Conservation (phyloP, 2,113 vertebrate species). For the Petromus typicus region DNA sequence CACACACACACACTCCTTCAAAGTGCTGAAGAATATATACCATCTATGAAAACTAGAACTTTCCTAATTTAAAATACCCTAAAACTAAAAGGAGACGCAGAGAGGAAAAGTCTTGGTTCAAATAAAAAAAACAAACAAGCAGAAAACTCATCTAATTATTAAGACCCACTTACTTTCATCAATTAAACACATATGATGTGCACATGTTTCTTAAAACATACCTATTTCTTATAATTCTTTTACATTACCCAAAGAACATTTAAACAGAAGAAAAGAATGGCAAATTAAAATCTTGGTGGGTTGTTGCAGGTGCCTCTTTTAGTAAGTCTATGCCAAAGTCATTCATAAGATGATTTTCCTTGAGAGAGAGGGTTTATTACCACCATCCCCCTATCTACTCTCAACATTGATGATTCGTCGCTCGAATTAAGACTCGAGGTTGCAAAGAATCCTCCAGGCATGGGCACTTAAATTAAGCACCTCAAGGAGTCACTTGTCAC, state of each 20-base stretch:
- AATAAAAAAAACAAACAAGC: constrained; percentile 34
- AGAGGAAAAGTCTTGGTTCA: constrained; percentile 6
- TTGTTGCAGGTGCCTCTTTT: constrained; percentile 17
- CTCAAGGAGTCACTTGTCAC: constrained; percentile 50
- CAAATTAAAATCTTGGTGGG: background rate
- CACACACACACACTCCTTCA: constrained; percentile 71
- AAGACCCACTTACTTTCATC: constrained; percentile 59
- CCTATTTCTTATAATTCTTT: background rate
- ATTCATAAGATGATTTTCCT: background rate
- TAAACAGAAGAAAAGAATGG: constrained; percentile 27
- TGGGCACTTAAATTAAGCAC: constrained; percentile 45
- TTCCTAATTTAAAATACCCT: constrained; percentile 46
- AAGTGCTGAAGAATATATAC: constrained; percentile 45
- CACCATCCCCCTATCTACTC: constrained; percentile 50
- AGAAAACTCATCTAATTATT: constrained; percentile 1
- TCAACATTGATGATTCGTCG: constrained; percentile 50
- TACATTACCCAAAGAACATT: constrained; percentile 52
- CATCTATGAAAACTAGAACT: constrained; percentile 71
- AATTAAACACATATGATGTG: background rate
- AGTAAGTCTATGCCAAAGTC: constrained; percentile 37
- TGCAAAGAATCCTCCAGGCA: constrained; percentile 62
- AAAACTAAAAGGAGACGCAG: constrained; percentile 57
- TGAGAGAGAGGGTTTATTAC: constrained; percentile 47
- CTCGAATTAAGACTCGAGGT: background rate
- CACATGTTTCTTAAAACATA: background rate